These are phyloP conservation scores for Priocnemis perturbator DNA, from an alignment of 2,888 invertebrate species.

Conservation along the genomic window DNA sequence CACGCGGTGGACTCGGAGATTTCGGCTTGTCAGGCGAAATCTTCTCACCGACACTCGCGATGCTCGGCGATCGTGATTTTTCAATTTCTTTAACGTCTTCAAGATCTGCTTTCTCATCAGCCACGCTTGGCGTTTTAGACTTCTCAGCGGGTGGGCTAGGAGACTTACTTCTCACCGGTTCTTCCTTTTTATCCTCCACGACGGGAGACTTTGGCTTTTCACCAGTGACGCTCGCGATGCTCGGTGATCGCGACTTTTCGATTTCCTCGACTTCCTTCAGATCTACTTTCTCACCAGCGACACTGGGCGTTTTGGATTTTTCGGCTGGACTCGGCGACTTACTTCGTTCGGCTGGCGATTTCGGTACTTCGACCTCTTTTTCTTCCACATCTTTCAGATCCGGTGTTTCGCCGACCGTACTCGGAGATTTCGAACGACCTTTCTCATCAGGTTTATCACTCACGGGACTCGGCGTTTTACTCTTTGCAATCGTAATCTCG, in stretches of 20 bases:
- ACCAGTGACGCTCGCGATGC: constrained; percentile 17
- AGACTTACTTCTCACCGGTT: background rate
- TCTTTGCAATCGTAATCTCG: constrained; percentile 28
- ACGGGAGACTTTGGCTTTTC: constrained; percentile 28
- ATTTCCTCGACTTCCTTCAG: constrained; percentile 4
- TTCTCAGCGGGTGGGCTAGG: background rate
- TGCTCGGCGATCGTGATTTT: constrained; percentile 33
- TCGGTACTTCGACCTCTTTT: constrained; percentile 19
- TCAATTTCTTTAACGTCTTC: background rate
- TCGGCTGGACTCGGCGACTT: constrained; percentile 26
- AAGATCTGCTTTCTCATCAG: constrained; percentile 26
- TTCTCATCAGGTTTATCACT: constrained; percentile 32
- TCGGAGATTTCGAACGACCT: constrained; percentile 12
- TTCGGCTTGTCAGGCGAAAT: constrained; percentile 17
- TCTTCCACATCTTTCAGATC: constrained; percentile 28
- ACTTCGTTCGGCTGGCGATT: constrained; percentile 18
- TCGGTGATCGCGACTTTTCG: constrained; percentile 27
- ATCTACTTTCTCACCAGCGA: constrained; percentile 30
- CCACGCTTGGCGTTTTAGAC: constrained; percentile 25
- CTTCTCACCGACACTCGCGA: constrained; percentile 21
- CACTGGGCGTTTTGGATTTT: constrained; percentile 34
- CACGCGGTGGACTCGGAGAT: constrained; percentile 13
- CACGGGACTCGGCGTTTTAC: constrained; percentile 36
- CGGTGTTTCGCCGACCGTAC: constrained; percentile 23
- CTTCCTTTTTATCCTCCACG: background rate